Conservation (phyloP, 2,888 invertebrate genomes). For the Labia minor region DNA sequence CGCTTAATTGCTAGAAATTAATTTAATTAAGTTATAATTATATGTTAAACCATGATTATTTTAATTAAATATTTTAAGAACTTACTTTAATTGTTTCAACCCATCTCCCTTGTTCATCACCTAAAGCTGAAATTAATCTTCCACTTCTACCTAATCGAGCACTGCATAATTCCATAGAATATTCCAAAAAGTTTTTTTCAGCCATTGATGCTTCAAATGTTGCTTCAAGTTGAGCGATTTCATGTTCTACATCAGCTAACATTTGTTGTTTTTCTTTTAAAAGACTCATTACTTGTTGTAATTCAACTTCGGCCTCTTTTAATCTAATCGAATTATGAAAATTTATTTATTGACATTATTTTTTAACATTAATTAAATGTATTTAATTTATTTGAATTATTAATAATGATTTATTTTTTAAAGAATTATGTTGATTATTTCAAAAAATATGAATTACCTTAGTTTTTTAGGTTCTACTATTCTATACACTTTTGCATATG, state of each 20-base stretch:
- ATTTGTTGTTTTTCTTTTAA: constrained; percentile 70
- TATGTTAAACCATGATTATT: too few species aligned
- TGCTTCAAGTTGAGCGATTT: constrained; percentile 45
- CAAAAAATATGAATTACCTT: constrained; percentile 44
- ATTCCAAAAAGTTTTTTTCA: constrained; percentile 62
- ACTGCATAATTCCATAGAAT: constrained; percentile 65
- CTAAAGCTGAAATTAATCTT: constrained; percentile 71
- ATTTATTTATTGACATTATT: background rate
- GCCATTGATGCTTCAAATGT: constrained; percentile 60
- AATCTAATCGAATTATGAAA: constrained; percentile 42
- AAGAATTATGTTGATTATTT: constrained; percentile 8
- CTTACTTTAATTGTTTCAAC: constrained; percentile 55
- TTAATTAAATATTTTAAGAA: too few species aligned
- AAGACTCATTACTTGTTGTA: constrained; percentile 63
- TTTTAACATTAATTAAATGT: constrained; percentile 13
- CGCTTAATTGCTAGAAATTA: constrained; percentile 47
- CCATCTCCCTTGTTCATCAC: constrained; percentile 80
- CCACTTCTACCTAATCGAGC: constrained; percentile 70
- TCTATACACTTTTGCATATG: constrained; percentile 75
- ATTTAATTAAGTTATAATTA: too few species aligned
- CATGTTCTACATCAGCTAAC: constrained; percentile 68
- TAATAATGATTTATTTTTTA: too few species aligned
- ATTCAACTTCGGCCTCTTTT: constrained; percentile 63
- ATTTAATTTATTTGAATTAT: background rate
- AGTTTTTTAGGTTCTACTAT: constrained; percentile 79